Conservation (phyloP, 2,888 invertebrate genomes). For the Eudemis profundana region DNA sequence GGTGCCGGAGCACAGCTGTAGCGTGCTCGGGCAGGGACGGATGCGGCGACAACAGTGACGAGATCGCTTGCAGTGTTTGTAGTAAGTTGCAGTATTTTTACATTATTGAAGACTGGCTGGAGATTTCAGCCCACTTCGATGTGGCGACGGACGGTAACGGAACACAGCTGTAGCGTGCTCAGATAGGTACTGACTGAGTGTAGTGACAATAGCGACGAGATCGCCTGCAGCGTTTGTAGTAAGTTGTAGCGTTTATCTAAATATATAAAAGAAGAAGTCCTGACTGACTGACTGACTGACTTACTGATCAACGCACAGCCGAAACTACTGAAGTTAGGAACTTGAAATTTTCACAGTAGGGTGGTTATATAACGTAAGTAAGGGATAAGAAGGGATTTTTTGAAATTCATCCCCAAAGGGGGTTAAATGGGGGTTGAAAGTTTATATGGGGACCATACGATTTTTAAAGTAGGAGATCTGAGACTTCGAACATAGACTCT, state of each 20-base stretch:
- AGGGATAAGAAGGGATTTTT: too few relatives aligned
- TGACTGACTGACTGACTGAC: too few relatives aligned
- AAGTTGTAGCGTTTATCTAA: constrained; percentile 83
- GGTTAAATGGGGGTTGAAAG: too few relatives aligned
- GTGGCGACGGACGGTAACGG: constrained; percentile 94
- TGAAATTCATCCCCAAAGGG: too few relatives aligned
- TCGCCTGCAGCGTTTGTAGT: constrained; percentile 94
- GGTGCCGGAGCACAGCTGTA: constrained; percentile 95
- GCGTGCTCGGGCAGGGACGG: constrained; percentile 96
- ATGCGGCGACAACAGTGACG: constrained; percentile 96
- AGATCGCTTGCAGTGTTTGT: constrained; percentile 93
- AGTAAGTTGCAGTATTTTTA: constrained; percentile 86
- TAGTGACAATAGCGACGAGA: constrained; percentile 95
- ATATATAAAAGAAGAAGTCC: too few relatives aligned
- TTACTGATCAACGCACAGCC: too few relatives aligned
- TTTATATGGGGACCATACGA: too few relatives aligned
- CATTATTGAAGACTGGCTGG: constrained; percentile 82
- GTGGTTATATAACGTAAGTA: too few relatives aligned
- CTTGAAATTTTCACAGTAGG: too few relatives aligned
- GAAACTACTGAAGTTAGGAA: too few relatives aligned
- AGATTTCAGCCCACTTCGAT: constrained; percentile 92
- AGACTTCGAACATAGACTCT: too few relatives aligned
- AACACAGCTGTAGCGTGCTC: constrained; percentile 96
- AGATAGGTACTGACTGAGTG: constrained; percentile 96
- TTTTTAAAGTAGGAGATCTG: too few relatives aligned